These are phyloP conservation scores for Pollimyrus isidori DNA, from an alignment of 2,113 vertebrate genomes.

Conservation along the genomic window DNA sequence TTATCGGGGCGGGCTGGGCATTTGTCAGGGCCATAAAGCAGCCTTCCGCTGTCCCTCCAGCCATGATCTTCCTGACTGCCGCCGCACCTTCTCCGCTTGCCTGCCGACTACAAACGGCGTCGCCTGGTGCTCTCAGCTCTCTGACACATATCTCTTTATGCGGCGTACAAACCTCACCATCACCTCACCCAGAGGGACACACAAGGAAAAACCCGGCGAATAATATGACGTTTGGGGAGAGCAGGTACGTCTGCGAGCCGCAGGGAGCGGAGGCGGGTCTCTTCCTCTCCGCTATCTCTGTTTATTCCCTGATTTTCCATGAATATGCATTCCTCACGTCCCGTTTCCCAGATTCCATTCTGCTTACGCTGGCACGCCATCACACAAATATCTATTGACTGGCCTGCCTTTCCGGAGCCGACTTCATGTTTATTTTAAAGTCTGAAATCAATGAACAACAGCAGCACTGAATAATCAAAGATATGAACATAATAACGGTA, in stretches of 20 bases:
- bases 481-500: not conserved
- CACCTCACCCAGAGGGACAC: not conserved
- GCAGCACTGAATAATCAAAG: slow-evolving; percentile 2
- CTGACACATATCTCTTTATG: not conserved
- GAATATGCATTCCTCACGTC: slow-evolving; percentile 34
- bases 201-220: not conserved
- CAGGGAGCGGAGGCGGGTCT: not conserved
- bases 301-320: slow-evolving; percentile 1
- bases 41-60: not conserved
- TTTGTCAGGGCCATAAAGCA: not conserved
- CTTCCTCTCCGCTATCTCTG: not conserved
- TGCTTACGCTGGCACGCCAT: slow-evolving; percentile 25
- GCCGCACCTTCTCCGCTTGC: not conserved
- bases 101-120: not conserved
- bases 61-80: not conserved
- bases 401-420: slow-evolving; percentile 17
- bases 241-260: not conserved
- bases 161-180: not conserved
- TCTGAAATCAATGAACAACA: slow-evolving; percentile 26
- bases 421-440: slow-evolving; percentile 25
- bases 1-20: not conserved
- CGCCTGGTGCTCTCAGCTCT: not conserved
- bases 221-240: no score
- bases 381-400: slow-evolving; percentile 27
- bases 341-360: not conserved